Percentiles rank a stretch among this genome's conserved stretches.
Conservation (phyloP, 64 coral and sea anemone species). For the Pocillopora damicornis region DNA sequence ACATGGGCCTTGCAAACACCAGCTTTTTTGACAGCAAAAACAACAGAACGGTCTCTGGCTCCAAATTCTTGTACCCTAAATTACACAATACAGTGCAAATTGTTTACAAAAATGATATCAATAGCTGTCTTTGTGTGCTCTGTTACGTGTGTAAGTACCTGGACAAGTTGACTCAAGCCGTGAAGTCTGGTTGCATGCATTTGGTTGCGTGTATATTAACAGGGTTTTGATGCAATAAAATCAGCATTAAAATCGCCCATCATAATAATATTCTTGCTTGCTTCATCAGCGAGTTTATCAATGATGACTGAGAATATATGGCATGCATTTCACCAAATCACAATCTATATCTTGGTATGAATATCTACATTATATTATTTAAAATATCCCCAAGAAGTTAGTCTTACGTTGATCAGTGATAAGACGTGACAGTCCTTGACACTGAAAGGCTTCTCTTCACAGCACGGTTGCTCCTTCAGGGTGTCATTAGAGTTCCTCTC, state of each 20-base stretch:
- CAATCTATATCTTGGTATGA: neutral
- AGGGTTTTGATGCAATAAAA: neutral
- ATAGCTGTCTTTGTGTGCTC: neutral
- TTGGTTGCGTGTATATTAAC: neutral
- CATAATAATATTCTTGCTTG: no score
- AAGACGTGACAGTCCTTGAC: neutral
- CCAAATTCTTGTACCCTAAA: slow-evolving; percentile 34
- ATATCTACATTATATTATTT: neutral
- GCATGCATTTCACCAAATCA: no score
- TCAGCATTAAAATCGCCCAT: no score
- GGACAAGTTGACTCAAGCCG: neutral
- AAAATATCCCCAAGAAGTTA: neutral
- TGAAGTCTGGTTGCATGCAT: neutral
- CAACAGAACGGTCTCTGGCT: slow-evolving; percentile 45
- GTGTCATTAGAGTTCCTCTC: neutral
- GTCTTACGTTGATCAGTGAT: neutral
- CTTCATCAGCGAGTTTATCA: no score
- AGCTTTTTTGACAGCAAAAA: slow-evolving; percentile 56
- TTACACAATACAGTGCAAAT: no score
- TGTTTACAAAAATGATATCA: neutral
- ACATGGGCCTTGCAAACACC: slow-evolving; percentile 27
- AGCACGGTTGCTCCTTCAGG: neutral
- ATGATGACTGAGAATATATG: no score
- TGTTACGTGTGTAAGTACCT: neutral
- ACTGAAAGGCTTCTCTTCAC: slow-evolving; percentile 9